Conservation (phyloP, 2,797 vertebrate genomes). For the Eupleurogrammus muticus region DNA sequence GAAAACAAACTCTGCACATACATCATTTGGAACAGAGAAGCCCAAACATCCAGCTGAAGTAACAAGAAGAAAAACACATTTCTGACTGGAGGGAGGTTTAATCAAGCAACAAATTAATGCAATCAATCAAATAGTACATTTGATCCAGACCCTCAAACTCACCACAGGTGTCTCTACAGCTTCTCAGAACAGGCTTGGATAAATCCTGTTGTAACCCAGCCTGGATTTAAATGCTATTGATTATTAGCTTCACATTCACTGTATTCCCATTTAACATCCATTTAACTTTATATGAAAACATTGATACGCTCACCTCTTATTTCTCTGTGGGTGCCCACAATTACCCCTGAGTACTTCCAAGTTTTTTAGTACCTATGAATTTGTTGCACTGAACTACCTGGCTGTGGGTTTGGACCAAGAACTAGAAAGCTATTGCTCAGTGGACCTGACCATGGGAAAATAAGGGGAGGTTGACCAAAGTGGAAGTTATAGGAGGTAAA, state of each 20-base stretch:
- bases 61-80: too few species aligned
- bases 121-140: not conserved
- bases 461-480: slow-evolving; percentile 34
- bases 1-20: too few species aligned
- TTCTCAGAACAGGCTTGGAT: too few species aligned
- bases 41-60: too few species aligned
- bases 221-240: not conserved
- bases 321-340: not conserved
- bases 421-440: not conserved
- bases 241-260: not conserved
- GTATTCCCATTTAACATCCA: not conserved
- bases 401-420: not conserved
- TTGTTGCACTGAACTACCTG: not conserved
- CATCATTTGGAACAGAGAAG: too few species aligned
- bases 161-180: not conserved
- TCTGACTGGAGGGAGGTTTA: too few species aligned
- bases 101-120: not conserved
- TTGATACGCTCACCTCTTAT: not conserved
- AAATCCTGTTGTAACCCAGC: too few species aligned
- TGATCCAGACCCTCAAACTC: not conserved
- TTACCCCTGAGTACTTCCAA: not conserved
- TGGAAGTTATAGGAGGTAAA: slow-evolving; percentile 26
- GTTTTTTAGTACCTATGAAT: not conserved
- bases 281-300: not conserved
- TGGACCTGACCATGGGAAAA: slow-evolving; percentile 14